Evolutionary conservation across 2,113 vertebrate species (phyloP).

Genomic region (Theristicus caerulescens): DNA sequence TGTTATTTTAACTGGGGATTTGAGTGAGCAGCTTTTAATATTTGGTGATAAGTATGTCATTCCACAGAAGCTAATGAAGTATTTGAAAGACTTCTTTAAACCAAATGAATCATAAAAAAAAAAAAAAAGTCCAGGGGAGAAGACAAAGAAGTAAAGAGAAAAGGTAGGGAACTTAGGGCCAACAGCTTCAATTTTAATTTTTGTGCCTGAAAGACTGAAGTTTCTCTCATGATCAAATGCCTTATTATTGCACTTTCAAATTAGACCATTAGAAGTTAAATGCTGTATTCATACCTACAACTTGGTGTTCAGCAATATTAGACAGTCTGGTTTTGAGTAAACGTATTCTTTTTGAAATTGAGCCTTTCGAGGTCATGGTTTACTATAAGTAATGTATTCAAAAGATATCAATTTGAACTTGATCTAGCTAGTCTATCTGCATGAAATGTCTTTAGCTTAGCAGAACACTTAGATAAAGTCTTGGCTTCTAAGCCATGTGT

Average conservation of each 20-base stretch:
- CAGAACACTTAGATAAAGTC: background rate
- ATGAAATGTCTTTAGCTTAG: background rate
- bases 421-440: background rate
- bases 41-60: constrained; percentile 7
- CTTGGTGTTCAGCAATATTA: background rate
- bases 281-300: background rate
- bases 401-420: background rate
- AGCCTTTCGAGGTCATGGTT: background rate
- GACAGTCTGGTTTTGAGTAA: background rate
- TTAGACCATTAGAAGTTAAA: background rate
- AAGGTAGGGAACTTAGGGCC: background rate
- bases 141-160: background rate
- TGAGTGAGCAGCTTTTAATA: constrained; percentile 18
- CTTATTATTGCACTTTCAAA: background rate
- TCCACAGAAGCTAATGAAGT: constrained; percentile 43
- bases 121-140: accelerated
- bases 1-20: constrained; percentile 49
- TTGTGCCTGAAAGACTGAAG: background rate
- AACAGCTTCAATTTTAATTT: background rate
- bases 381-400: background rate
- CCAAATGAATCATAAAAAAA: background rate
- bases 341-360: background rate
- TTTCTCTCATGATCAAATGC: background rate
- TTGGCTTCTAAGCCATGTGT: background rate
- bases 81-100: constrained; percentile 37